Conservation (phyloP, 1,140 invertebrate genomes). For the Megalonaias nervosa region DNA sequence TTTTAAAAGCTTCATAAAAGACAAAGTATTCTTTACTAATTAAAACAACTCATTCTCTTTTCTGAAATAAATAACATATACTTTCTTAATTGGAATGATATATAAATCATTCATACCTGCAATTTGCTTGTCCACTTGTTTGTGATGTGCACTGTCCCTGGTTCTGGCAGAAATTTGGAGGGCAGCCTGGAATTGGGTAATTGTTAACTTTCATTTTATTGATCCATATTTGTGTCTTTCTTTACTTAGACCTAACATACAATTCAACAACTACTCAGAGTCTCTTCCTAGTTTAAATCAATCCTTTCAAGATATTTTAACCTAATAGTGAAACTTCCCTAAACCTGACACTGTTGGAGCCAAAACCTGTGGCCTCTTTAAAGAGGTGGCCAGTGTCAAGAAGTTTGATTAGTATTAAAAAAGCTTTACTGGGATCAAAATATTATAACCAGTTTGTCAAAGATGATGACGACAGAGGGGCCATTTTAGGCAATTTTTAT, state of each 20-base stretch:
- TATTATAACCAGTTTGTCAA: no score
- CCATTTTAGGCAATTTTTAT: no score
- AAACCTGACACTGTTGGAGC: no score
- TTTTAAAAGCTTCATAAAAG: background rate
- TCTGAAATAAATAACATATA: background rate
- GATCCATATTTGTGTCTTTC: background rate
- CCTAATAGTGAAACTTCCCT: no score
- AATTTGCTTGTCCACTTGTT: constrained; percentile 11
- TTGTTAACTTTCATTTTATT: background rate
- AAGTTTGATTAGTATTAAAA: background rate
- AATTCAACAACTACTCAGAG: background rate
- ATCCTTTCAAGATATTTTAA: background rate
- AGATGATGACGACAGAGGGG: no score
- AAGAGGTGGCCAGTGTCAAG: background rate
- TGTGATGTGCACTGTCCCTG: constrained; percentile 21
- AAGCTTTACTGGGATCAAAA: background rate
- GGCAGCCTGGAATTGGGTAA: constrained; percentile 26
- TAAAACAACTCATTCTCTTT: background rate
- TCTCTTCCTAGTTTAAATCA: background rate
- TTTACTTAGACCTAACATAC: background rate
- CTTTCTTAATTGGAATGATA: background rate
- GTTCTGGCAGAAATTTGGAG: constrained; percentile 39
- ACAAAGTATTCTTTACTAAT: background rate
- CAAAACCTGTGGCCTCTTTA: background rate
- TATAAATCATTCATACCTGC: constrained; percentile 26